Base-by-base conservation (phyloP, 2,888 invertebrate species). In the Cephonodes hylas region DNA sequence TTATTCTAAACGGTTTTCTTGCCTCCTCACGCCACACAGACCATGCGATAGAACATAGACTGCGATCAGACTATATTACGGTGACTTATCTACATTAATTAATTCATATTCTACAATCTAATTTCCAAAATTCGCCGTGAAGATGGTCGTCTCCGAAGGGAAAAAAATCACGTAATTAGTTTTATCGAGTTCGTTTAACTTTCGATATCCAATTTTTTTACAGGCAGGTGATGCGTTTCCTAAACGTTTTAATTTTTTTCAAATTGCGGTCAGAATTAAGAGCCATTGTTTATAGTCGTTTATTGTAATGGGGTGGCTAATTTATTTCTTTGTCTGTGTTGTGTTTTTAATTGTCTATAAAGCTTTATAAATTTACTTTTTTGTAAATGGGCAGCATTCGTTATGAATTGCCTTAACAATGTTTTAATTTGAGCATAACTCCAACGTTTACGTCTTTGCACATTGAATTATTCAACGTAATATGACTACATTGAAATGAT, bases 171-270 rank as follows among this genome's bases (percentile, higher is more conserved):
- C 38, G n/a, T 38, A 38, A 38, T 38, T 38, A 38, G n/a, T 38
- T 38, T 38, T 38, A 38, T 38, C n/a, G 38, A n/a, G n/a, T 38
- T n/a, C 38, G 38, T 38, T 38, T n/a, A 38, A 38, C 13, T 18
- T 53, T 27, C 4, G 53, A 25, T 27, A 27, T 53, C 10, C 15
- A 18, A 53, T 18, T 8, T 53, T 53, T 48, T 53, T 53, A 10
- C 0, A 31, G 59, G 25, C 59, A 59, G 59, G 44, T 59, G 59
- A 44, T 13, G 38, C 38, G 38, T 59, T 25, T n/a, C 27, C n/a
- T 44, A 25, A 44, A 59, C 44, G 59, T 42, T 59, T 59, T 27
- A 27, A 59, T 27, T 59, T 27, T 58, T 58, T 7, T 44, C n/a
- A n/a, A 4, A 44, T 44, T 58, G 38, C 25, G 46, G 46, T 31